phyloP scores from a whole-genome alignment of 2,888 invertebrate genomes.

The Tachina grossa region DNA sequence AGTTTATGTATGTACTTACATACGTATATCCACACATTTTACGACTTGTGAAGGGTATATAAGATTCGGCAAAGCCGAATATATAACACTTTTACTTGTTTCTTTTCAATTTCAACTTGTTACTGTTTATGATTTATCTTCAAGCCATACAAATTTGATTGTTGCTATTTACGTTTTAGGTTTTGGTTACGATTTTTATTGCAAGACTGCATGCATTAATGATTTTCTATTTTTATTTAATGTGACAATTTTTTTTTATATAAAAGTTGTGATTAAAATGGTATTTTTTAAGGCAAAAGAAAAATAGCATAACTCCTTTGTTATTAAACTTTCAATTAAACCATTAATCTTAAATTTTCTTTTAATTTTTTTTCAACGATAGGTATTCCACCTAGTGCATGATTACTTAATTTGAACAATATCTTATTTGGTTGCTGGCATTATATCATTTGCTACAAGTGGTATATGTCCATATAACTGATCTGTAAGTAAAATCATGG shows the following conservation, averaged over 20 bases:
- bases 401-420: not conserved
- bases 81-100: not conserved
- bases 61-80: no score
- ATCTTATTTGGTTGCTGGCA: constrained; percentile 21
- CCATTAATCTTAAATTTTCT: no score
- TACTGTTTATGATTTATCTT: constrained; percentile 33
- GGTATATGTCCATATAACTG: constrained; percentile 26
- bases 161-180: no score
- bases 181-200: constrained; percentile 18
- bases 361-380: no score
- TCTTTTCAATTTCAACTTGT: not conserved
- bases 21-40: no score
- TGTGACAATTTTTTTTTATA: not conserved
- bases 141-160: constrained; percentile 65
- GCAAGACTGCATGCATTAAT: constrained; percentile 20
- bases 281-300: no score
- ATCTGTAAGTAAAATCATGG: constrained; percentile 12
- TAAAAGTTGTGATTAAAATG: no score
- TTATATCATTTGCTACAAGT: constrained; percentile 50
- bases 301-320: no score
- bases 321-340: no score
- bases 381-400: not conserved
- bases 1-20: no score
- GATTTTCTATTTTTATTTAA: not conserved
- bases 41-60: no score